Conservation (phyloP, 2,888 invertebrate species). For the Clanis bilineata region DNA sequence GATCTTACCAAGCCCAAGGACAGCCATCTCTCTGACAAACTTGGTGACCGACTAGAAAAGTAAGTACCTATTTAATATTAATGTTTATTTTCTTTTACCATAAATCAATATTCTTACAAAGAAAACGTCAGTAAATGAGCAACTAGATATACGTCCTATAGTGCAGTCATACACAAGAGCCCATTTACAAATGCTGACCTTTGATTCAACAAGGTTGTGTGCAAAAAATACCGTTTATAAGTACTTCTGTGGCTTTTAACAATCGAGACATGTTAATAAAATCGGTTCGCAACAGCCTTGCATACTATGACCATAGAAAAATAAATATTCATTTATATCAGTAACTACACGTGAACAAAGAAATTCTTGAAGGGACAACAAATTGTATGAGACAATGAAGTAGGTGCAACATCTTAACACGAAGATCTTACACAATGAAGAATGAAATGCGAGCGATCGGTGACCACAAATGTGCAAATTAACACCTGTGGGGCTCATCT, state of each 20-base stretch:
- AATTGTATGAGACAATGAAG: not conserved
- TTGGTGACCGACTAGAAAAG: slow-evolving; percentile 85
- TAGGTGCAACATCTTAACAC: not conserved
- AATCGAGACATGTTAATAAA: slow-evolving; percentile 37
- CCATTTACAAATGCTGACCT: slow-evolving; percentile 41
- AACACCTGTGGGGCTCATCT: not conserved
- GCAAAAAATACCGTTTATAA: slow-evolving; percentile 35
- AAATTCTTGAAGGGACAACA: not conserved
- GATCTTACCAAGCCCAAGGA: slow-evolving; percentile 88
- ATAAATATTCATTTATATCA: not conserved
- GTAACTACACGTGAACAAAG: not conserved
- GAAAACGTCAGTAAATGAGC: not conserved
- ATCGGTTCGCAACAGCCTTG: slow-evolving; percentile 21
- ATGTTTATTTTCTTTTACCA: slow-evolving; percentile 17
- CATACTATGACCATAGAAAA: not conserved
- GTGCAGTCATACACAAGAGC: slow-evolving; percentile 19
- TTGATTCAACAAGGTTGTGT: slow-evolving; percentile 44
- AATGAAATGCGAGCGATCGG: not conserved
- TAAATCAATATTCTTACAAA: not conserved
- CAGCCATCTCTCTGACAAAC: slow-evolving; percentile 83
- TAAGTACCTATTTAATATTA: slow-evolving; percentile 56
- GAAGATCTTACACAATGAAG: not conserved
- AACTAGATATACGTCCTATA: not conserved
- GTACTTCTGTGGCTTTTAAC: slow-evolving; percentile 31
- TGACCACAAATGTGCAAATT: not conserved